These are phyloP conservation scores for Drosophila pruinosa DNA, from an alignment of 1,140 invertebrate genomes.

Conservation along the genomic window DNA sequence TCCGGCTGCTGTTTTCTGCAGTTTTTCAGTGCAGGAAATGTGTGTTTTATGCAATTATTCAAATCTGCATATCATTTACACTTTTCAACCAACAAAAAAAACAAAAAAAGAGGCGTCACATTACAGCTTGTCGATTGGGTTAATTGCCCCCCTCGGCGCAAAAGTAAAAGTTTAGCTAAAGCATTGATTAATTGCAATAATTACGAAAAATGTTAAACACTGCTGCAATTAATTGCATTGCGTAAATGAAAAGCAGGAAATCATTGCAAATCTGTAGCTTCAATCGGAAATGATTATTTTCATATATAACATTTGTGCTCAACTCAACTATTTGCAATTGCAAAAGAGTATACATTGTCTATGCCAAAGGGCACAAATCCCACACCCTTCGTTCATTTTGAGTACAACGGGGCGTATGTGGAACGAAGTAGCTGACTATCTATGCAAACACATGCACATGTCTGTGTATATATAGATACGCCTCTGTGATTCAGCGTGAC, in stretches of 20 bases:
- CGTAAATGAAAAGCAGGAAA: too few relatives aligned
- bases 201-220: too few relatives aligned
- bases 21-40: not conserved
- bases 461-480: constrained; percentile 26
- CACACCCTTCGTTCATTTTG: too few relatives aligned
- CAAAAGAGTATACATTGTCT: too few relatives aligned
- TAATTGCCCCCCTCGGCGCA: not conserved
- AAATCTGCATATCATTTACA: not conserved
- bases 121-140: not conserved
- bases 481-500: constrained; percentile 72
- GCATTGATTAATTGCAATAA: not conserved
- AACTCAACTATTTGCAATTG: too few relatives aligned
- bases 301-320: too few relatives aligned
- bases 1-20: not conserved
- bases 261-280: too few relatives aligned
- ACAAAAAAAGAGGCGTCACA: not conserved
- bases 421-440: constrained; percentile 7
- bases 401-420: constrained; percentile 29
- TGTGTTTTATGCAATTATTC: not conserved
- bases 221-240: not conserved
- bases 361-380: too few relatives aligned
- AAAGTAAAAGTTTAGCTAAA: constrained; percentile 18
- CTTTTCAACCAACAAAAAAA: not conserved
- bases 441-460: not conserved
- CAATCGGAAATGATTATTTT: too few relatives aligned